Evolutionary conservation across 2,797 vertebrate genomes (phyloP).

Genomic region (Anguilla anguilla): DNA sequence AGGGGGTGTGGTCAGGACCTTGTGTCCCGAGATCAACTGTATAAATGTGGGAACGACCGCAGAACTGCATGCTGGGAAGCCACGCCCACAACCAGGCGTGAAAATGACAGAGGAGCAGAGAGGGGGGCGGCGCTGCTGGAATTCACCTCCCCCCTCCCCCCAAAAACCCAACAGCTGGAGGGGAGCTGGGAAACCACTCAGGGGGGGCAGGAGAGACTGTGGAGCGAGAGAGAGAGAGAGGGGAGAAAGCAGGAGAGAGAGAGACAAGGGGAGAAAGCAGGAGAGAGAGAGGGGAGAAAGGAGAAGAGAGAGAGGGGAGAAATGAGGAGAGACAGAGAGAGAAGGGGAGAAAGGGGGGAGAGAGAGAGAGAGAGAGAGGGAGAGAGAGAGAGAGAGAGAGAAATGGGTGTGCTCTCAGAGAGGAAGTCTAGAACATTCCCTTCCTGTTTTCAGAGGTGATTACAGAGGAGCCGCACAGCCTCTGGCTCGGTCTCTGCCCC

Average conservation of each 20-base stretch:
- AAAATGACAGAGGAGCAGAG: not conserved
- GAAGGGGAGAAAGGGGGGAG: not conserved
- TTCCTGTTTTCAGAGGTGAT: constrained; percentile 7
- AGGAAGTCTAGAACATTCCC: not conserved
- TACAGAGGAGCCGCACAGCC: not conserved
- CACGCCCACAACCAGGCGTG: not conserved
- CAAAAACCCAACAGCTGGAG: not conserved
- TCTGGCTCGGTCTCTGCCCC: not conserved
- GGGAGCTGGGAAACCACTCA: not conserved
- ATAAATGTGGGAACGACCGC: not conserved
- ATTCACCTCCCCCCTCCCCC: not conserved
- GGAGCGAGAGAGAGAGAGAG: not conserved
- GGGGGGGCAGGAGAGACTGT: not conserved
- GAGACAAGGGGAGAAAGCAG: too few relatives aligned
- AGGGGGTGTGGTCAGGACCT: not conserved
- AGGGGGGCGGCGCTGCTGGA: not conserved
- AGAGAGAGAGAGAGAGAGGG: not conserved
- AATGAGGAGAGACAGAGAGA: not conserved
- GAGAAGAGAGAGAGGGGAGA: not conserved
- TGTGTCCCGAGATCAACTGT: not conserved
- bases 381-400: not conserved
- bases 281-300: not conserved
- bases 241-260: not conserved
- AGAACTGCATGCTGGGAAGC: not conserved
- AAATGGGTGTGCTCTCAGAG: not conserved